Conservation (phyloP, 2,113 vertebrate species). For the Gopherus evgoodei region DNA sequence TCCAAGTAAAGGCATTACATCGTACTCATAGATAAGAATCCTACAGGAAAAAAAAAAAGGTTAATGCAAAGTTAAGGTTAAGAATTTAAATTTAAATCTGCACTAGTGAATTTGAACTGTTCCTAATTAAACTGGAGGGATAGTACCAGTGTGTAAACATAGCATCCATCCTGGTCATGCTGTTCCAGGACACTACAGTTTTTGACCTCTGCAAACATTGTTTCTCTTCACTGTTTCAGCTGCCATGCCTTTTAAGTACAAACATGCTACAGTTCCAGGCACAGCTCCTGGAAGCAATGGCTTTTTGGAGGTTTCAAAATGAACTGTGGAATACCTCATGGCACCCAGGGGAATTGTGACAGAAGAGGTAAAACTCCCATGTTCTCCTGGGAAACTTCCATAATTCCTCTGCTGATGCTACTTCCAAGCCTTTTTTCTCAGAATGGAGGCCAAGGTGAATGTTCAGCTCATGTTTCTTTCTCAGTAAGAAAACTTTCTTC, state of each 20-base stretch:
- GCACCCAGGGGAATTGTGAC: background rate
- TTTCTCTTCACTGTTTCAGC: background rate
- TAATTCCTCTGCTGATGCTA: background rate
- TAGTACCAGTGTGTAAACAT: background rate
- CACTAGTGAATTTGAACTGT: background rate
- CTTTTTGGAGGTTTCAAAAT: background rate
- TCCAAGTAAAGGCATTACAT: background rate
- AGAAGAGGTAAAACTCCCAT: background rate
- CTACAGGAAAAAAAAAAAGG: background rate
- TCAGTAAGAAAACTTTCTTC: background rate
- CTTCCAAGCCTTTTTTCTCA: background rate
- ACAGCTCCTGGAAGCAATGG: background rate
- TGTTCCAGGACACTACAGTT: background rate
- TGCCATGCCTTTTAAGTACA: background rate
- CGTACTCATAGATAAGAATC: background rate
- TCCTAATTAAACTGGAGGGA: background rate
- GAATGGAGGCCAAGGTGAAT: background rate
- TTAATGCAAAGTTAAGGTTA: background rate
- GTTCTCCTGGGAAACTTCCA: background rate
- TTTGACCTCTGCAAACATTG: background rate
- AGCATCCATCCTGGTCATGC: background rate
- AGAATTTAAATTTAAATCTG: background rate
- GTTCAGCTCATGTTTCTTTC: background rate
- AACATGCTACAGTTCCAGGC: background rate
- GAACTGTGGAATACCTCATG: background rate